These are phyloP conservation scores for Lithobates pipiens DNA, from an alignment of 2,797 vertebrate genomes.

Conservation along the genomic window DNA sequence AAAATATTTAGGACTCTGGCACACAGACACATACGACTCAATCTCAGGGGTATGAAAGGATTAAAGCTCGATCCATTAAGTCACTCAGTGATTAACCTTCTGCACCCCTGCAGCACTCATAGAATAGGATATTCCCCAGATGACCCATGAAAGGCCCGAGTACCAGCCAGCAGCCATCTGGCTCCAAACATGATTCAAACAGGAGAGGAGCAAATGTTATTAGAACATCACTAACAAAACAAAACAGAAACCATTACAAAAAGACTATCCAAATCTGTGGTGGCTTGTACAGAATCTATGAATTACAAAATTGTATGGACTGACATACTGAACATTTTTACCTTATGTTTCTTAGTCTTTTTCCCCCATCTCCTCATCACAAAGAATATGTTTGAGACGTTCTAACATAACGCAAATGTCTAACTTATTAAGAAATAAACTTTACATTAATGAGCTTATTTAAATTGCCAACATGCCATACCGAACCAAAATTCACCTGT, in stretches of 20 bases:
- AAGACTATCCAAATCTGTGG: neutral
- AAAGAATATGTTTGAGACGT: neutral
- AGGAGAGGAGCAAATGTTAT: neutral
- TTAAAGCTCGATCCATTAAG: slow-evolving; percentile 61
- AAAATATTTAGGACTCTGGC: slow-evolving; percentile 40
- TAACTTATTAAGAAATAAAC: no score
- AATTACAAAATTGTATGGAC: no score
- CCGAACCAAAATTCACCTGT: no score
- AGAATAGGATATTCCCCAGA: slow-evolving; percentile 67
- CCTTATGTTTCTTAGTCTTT: no score
- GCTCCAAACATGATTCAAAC: slow-evolving; percentile 7
- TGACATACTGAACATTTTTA: no score
- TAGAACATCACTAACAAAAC: neutral
- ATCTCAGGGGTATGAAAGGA: slow-evolving; percentile 63
- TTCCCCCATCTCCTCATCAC: no score
- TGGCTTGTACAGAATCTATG: no score
- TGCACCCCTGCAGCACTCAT: slow-evolving; percentile 56
- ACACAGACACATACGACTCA: slow-evolving; percentile 36
- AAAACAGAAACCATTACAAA: neutral
- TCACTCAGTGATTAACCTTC: slow-evolving; percentile 57
- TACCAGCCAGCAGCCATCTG: neutral
- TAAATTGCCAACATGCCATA: no score
- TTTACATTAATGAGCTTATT: no score
- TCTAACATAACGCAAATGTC: neutral
- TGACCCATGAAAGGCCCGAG: slow-evolving; percentile 51